Evolutionary conservation across 2,113 vertebrate species (phyloP), one percentile per base, ranked within the genome.

Genomic region (Silurus asotus): DNA sequence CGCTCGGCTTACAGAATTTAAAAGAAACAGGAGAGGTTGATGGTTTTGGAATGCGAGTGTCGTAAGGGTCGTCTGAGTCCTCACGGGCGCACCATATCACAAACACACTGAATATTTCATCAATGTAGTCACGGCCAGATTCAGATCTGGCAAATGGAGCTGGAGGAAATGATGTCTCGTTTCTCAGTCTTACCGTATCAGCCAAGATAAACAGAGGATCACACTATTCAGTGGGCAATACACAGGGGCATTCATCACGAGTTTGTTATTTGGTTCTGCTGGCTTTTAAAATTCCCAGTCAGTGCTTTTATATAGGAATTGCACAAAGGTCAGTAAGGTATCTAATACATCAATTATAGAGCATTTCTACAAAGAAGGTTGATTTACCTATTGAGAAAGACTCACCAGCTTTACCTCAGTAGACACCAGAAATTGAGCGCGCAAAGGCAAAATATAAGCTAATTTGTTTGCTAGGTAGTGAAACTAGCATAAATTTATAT

Each of bases 1-100:
- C 95, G 94, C 94, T 94, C 95, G 93, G 92, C 93, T 96, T 92
- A 19, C 92, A 88, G 89, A 93, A 92, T 90, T 86, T n/a, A 67
- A 61, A 65, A 48, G 62, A 87, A 87, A 87, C 28, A 65, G 58
- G 69, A 56, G 75, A 17, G 55, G 45, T 79, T 75, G 64, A 79
- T 58, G n/a, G 28, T 78, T 85, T 87, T 77, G 58, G 77, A 58
- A 72, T 81, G 67, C 80, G 8, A 83, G 55, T 58, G 56, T 37
- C 78, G 20, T 59, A 17, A 70, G 85, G 69, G 69, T 88, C 17
- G 62, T 76, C 69, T 88, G 74, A 58, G 76, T 84, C 80, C 61
- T 84, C 81, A 79, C 58, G 19, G 72, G 79, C 58, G 9, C 93
- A 58, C 28, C 64, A 77, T 62, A 88, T 87, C 82, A 80, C 87